These are phyloP conservation scores for Pollenia griseotomentosa DNA, from an alignment of 2,888 invertebrate species.

Conservation along the genomic window DNA sequence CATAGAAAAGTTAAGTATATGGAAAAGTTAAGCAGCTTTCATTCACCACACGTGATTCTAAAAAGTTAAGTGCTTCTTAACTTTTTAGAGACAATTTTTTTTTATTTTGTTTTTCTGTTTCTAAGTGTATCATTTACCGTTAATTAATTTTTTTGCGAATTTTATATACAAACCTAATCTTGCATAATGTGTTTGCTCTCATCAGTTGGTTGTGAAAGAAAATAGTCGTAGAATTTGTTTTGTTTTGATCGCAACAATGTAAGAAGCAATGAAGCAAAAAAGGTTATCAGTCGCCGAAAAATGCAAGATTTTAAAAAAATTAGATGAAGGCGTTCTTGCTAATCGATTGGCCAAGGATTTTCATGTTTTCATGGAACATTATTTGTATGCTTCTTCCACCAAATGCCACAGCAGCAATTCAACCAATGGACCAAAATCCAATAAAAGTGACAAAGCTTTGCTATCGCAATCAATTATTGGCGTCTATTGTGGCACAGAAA, in stretches of 20 bases:
- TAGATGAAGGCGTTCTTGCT: constrained; percentile 12
- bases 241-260: constrained; percentile 33
- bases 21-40: too few species aligned
- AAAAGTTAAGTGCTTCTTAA: background rate
- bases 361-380: constrained; percentile 39
- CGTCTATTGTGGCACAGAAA: constrained; percentile 6
- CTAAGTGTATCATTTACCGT: too few species aligned
- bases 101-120: too few species aligned
- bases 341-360: constrained; percentile 50
- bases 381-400: constrained; percentile 22
- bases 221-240: constrained; percentile 11
- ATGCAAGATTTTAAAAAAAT: constrained; percentile 34
- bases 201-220: constrained; percentile 28
- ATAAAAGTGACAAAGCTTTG: too few species aligned
- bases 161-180: too few species aligned
- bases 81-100: background rate
- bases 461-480: constrained; percentile 11
- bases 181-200: background rate
- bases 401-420: constrained; percentile 23
- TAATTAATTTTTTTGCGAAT: too few species aligned
- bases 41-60: too few species aligned
- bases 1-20: too few species aligned
- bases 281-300: constrained; percentile 22
- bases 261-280: constrained; percentile 1
- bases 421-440: constrained; percentile 27